Conservation (phyloP, 2,797 vertebrate species). For the Emys orbicularis region DNA sequence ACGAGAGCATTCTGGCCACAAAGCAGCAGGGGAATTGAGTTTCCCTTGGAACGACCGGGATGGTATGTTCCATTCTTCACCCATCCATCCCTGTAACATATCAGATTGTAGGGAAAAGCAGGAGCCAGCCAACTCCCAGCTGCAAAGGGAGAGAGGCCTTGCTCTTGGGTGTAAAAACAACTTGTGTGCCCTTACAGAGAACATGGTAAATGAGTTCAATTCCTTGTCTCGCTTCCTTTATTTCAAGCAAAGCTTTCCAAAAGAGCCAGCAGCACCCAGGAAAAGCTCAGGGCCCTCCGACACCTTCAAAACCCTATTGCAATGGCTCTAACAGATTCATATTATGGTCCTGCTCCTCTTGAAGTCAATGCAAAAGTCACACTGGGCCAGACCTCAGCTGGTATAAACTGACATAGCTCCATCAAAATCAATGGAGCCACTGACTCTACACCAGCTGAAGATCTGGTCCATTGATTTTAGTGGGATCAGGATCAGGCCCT, state of each 20-base stretch:
- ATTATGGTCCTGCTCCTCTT: neutral
- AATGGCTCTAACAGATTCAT: neutral
- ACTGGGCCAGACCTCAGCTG: neutral
- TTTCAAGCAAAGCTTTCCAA: neutral
- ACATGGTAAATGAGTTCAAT: neutral
- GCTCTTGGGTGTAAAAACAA: neutral
- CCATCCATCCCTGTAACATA: neutral
- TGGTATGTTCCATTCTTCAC: neutral
- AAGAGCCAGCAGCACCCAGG: neutral
- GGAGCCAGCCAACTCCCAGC: neutral
- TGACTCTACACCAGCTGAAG: neutral
- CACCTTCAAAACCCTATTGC: neutral
- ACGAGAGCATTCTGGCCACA: slow-evolving; percentile 39
- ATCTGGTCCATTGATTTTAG: neutral
- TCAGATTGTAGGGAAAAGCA: neutral
- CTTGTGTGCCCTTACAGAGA: neutral
- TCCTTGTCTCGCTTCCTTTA: neutral
- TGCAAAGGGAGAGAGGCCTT: neutral
- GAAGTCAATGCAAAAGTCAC: neutral
- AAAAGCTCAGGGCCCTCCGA: neutral
- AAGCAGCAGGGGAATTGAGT: slow-evolving; percentile 12
- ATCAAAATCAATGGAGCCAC: neutral
- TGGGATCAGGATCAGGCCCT: neutral
- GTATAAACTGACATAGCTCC: neutral
- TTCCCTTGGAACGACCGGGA: accelerated